A percentile compares a stretch with the other conserved stretches of the same genome.
Conservation (phyloP, 2,113 vertebrate species). For the Diphyllodes magnificus region DNA sequence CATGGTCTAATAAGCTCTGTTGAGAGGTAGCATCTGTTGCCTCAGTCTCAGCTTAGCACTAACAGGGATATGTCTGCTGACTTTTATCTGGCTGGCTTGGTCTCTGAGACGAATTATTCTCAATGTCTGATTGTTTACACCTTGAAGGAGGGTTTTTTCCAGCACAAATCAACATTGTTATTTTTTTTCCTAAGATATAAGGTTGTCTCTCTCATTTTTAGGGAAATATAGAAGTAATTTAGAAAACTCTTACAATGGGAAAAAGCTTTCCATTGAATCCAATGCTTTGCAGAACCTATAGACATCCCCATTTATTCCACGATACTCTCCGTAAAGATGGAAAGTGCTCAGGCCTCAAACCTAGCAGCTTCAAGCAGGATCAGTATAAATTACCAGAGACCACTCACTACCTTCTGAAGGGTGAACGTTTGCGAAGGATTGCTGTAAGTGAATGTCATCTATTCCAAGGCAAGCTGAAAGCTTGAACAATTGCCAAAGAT, state of each 20-base stretch:
- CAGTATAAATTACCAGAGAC: background rate
- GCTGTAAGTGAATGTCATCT: background rate
- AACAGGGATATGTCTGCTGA: background rate
- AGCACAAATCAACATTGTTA: background rate
- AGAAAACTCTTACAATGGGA: background rate
- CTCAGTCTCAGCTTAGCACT: background rate
- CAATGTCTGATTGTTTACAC: accelerated
- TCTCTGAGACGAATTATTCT: background rate
- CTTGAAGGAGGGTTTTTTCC: background rate
- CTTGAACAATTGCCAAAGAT: constrained; percentile 27
- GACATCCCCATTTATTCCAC: background rate
- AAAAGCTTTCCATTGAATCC: background rate
- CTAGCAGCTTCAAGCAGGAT: background rate
- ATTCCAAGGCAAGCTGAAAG: background rate
- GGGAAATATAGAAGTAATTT: background rate
- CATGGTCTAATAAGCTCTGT: background rate
- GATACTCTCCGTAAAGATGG: background rate
- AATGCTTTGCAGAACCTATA: background rate
- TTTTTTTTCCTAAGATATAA: background rate
- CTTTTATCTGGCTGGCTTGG: background rate
- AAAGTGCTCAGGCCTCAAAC: background rate
- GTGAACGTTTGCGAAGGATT: background rate
- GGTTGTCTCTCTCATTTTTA: background rate
- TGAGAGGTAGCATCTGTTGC: constrained; percentile 31
- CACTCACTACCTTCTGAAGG: background rate